Percentiles rank a stretch among this genome's conserved stretches.
These are phyloP conservation scores for Neotoma lepida DNA, from an alignment of 2,113 vertebrate genomes.

Conservation along the genomic window DNA sequence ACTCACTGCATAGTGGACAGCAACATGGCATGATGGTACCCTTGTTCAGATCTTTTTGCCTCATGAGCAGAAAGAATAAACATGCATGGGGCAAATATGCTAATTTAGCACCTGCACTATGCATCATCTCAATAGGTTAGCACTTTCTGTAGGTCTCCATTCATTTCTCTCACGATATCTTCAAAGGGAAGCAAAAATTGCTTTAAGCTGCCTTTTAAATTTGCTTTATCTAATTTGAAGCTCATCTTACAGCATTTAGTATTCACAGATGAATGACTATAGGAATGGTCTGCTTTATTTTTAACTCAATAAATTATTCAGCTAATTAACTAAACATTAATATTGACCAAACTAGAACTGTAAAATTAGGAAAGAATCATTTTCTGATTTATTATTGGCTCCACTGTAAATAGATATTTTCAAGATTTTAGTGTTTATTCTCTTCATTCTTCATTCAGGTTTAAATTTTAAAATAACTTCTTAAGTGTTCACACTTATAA, in stretches of 20 bases:
- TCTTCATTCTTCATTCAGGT: conserved; percentile 71
- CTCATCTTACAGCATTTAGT: conserved; percentile 80
- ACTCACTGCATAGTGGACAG: conserved; percentile 92
- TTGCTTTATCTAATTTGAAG: conserved; percentile 82
- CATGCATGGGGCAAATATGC: conserved; percentile 84
- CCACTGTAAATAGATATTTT: conserved; percentile 53
- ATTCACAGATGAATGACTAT: conserved; percentile 77
- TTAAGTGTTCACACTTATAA: conserved; percentile 67
- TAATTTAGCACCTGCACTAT: conserved; percentile 85
- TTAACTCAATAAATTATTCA: conserved; percentile 80
- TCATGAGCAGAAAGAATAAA: conserved; percentile 92
- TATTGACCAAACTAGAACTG: conserved; percentile 23
- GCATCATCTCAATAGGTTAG: conserved; percentile 74
- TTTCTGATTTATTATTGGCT: conserved; percentile 69
- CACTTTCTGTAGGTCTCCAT: conserved; percentile 74
- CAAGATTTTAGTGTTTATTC: conserved; percentile 74
- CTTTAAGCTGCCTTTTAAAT: conserved; percentile 74
- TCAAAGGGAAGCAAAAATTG: conserved; percentile 73
- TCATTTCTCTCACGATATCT: conserved; percentile 69
- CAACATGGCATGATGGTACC: conserved; percentile 90
- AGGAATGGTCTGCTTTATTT: conserved; percentile 78
- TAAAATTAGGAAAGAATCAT: conserved; percentile 56
- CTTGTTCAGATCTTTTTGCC: conserved; percentile 91
- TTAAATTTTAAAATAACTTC: conserved; percentile 77
- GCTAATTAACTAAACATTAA: conserved; percentile 75